Evolutionary conservation across 1,140 invertebrate species (phyloP).

Genomic region (Hyphantria cunea): DNA sequence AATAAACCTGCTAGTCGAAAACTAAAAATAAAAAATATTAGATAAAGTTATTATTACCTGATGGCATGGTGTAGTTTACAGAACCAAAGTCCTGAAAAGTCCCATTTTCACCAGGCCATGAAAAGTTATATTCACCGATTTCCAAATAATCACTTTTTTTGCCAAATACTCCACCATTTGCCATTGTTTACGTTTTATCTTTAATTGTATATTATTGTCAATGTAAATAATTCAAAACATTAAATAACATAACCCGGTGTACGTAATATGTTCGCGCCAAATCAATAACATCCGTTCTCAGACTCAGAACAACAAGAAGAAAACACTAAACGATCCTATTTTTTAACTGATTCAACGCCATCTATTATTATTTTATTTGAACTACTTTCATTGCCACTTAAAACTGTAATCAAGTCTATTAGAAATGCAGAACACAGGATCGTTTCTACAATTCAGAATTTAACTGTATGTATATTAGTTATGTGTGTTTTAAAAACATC

Average conservation of each 20-base stretch:
- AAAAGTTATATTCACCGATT: conserved; percentile 74
- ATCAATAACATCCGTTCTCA: conserved; percentile 65
- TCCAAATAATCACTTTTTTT: conserved; percentile 65
- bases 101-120: conserved; percentile 75
- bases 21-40: not conserved
- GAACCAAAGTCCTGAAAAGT: conserved; percentile 69
- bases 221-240: too few species aligned
- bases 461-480: too few species aligned
- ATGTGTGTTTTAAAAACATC: too few species aligned
- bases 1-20: conserved; percentile 3
- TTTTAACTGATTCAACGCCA: conserved; percentile 29
- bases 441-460: too few species aligned
- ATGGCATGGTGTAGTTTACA: conserved; percentile 73
- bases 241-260: too few species aligned
- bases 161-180: conserved; percentile 52
- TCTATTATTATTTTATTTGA: conserved; percentile 8
- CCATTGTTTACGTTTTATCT: conserved; percentile 41
- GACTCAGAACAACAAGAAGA: too few species aligned
- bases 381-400: not conserved
- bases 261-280: conserved; percentile 67
- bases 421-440: too few species aligned
- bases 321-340: too few species aligned
- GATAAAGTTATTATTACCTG: conserved; percentile 52
- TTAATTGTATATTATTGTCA: not conserved
- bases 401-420: too few species aligned